Evolutionary conservation across 2,797 vertebrate genomes (phyloP), one percentile per base, ranked within the genome.

Genomic region (Bryconaethiops microstoma): DNA sequence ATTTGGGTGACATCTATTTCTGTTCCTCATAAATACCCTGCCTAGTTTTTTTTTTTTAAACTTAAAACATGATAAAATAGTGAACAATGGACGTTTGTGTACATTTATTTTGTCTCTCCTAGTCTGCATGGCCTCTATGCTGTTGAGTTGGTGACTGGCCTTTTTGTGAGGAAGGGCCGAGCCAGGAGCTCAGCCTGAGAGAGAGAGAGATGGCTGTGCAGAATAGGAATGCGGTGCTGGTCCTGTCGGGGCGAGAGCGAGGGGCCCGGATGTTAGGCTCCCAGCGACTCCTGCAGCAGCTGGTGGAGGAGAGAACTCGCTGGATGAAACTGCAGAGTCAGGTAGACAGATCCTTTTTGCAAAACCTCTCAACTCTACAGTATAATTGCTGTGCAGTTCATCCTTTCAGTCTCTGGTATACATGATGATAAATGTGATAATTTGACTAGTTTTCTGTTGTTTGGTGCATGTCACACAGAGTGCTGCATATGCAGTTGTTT

Each of bases 271-370:
- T 94, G n/a, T 92, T 96, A 19, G 96, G 98, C 69, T 96, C 97
- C 2, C 97, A 98, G 88, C 92, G 97, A 14, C 96, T 97, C 83
- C 93, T 99, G 85, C 97, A 99, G 93, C 96, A 99, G 88, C 91
- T 99, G 88, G 98, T 99, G 85, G 98, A 99, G 90, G 98, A 99
- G 92, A 98, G 99, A 86, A 97, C 97, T 2, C 96, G 98, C 79
- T 97, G 96, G 95, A 99, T 99, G 98, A 98, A 98, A 87, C 99
- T 97, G 97, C 97, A 99, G 87, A 99, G 98, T 92, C 98, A 99
- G 96, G 98, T 98, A 91, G 81, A 45, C 29, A 1, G 25, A 29
- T 64, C 39, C 13, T 25, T 57, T 79, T 16, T 25, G 5, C 40
- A 10, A 45, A 14, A 39, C 6, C 39, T 60, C 29, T 82, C 62